phyloP scores from a whole-genome alignment of 1,140 invertebrate species.

The Atta cephalotes region DNA sequence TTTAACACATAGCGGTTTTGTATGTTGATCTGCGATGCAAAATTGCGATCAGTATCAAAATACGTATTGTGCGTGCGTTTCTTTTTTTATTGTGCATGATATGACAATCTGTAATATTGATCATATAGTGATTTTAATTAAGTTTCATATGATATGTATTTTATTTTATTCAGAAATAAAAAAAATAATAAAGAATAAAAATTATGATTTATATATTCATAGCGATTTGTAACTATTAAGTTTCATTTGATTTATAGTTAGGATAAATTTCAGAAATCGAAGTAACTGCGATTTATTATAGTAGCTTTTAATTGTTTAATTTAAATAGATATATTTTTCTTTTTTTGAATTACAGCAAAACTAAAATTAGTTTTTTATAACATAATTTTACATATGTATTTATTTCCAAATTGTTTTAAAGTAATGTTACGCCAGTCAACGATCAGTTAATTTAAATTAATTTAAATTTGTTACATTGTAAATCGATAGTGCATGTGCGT shows the following conservation, averaged over 20 bases:
- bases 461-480: neutral
- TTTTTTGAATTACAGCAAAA: neutral
- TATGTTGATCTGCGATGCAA: constrained; percentile 6
- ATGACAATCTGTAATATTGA: neutral
- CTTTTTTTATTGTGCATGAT: neutral
- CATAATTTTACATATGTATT: neutral
- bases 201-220: constrained; percentile 3
- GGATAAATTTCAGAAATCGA: neutral
- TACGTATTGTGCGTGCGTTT: neutral
- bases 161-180: neutral
- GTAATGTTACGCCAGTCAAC: neutral
- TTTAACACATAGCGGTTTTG: constrained; percentile 40
- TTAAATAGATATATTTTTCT: neutral
- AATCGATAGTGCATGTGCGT: constrained; percentile 8
- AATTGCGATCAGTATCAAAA: constrained; percentile 30
- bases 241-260: neutral
- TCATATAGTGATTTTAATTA: constrained; percentile 23
- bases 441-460: neutral
- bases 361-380: neutral
- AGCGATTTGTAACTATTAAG: neutral
- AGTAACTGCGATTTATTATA: neutral
- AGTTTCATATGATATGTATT: neutral
- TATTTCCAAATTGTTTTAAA: neutral
- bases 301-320: neutral
- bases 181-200: neutral